Base-by-base conservation (phyloP, 2,113 vertebrate genomes). In the Lates calcarifer region DNA sequence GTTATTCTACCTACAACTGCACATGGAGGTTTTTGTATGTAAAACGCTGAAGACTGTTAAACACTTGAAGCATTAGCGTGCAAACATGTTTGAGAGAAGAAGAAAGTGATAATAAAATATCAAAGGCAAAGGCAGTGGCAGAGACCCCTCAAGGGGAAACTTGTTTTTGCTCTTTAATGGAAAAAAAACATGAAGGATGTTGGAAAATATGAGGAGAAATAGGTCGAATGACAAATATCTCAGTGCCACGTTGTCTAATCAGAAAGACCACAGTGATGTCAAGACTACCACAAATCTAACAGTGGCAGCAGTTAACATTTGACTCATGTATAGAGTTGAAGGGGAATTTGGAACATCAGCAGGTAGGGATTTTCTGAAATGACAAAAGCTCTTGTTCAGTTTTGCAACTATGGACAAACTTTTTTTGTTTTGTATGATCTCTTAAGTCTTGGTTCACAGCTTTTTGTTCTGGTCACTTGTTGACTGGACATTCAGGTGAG, bases 251-350 rank as follows among this genome's bases (percentile, higher is more conserved):
- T 15, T 45, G 28, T 64, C 18, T 28, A 49, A 61, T 43, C 51
- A 76, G 10, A 49, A 1, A 67, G 61, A 74, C 86, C 79, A 39
- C 82, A 81, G 6, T 87, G 89, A 87, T 83, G 89, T 87, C 76
- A 89, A 49, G 29, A 67, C 58, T 41, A 10, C 53, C 67, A 35
- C 39, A 57, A 31, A 45, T 67, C 55, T 70, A 35, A 67, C 47
- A 14, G 49, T 41, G 37, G 61, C 55, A 58, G 8, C 8, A 64
- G 67, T 43, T 9, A 18, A 51, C 4, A 14, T 47, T 57, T 90
- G 84, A 91, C 70, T 91, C 63, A 66, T 81, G 43, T 69, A 58
- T n/a, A 6, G 29, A 47, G 33, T 22, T 22, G 20, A 61, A 26
- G 78, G 53, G 67, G 55, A 47, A 56, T 73, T 73, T 33, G 11